phyloP scores from a whole-genome alignment of 2,797 vertebrate species.

The Perodicticus potto region DNA sequence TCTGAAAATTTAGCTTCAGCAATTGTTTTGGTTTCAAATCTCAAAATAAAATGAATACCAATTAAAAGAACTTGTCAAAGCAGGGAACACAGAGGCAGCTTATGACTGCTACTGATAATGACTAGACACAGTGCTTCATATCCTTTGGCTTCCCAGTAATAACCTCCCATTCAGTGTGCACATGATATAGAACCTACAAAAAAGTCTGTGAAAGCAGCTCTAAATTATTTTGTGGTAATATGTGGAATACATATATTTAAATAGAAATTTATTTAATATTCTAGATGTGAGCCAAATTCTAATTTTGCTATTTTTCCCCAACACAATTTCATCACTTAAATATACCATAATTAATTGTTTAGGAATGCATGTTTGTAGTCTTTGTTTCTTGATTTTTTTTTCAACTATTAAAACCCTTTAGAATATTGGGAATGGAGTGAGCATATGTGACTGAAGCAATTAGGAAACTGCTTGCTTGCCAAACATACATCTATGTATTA shows the following conservation, averaged over 20 bases:
- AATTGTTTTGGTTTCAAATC: constrained; percentile 22
- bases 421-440: constrained; percentile 70
- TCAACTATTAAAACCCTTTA: constrained; percentile 47
- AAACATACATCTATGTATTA: background rate
- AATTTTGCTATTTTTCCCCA: constrained; percentile 35
- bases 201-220: background rate
- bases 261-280: constrained; percentile 34
- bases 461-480: constrained; percentile 39
- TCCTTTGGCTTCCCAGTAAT: background rate
- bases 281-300: background rate
- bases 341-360: constrained; percentile 16
- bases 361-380: background rate
- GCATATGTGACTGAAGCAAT: constrained; percentile 70
- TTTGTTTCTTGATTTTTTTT: constrained; percentile 43
- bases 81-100: background rate
- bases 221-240: background rate
- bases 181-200: background rate
- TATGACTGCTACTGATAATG: background rate
- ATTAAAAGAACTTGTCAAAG: background rate
- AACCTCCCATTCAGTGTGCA: background rate
- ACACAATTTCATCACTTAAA: constrained; percentile 55
- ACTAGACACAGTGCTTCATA: background rate
- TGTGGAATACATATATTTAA: constrained; percentile 21
- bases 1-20: background rate
- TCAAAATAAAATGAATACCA: background rate